A percentile compares a stretch with the other conserved stretches of the same genome.
phyloP scores from a whole-genome alignment of 2,113 vertebrate genomes.

The Dromas ardeola region DNA sequence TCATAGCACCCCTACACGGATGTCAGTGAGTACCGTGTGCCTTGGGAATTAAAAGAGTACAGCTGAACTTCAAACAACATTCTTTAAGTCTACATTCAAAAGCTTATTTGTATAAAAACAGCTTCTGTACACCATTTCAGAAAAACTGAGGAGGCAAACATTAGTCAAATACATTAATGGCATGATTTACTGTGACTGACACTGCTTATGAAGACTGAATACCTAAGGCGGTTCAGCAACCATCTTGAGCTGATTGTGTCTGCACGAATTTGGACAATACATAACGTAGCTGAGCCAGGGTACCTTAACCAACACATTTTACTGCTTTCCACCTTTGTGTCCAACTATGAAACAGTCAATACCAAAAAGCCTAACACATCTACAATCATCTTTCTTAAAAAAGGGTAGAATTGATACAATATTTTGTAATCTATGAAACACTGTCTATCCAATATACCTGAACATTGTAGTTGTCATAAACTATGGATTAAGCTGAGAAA shows the following conservation, averaged over 20 bases:
- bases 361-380: neutral
- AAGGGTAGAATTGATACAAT: neutral
- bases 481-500: neutral
- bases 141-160: neutral
- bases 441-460: neutral
- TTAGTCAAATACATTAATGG: neutral
- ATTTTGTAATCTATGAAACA: neutral
- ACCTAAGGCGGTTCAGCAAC: neutral
- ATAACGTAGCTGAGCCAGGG: neutral
- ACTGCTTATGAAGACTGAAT: neutral
- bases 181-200: neutral
- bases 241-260: neutral
- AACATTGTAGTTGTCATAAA: neutral
- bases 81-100: slow-evolving; percentile 31
- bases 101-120: neutral
- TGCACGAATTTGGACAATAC: neutral
- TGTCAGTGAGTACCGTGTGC: neutral
- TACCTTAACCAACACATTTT: neutral
- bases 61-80: slow-evolving; percentile 14
- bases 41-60: neutral
- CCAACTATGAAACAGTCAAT: neutral
- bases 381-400: neutral
- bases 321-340: neutral
- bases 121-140: neutral
- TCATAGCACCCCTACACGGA: neutral